Percentiles rank a stretch among this genome's conserved stretches.
Evolutionary conservation across 2,113 vertebrate genomes (phyloP).

Genomic region (Dicerorhinus sumatrensis): DNA sequence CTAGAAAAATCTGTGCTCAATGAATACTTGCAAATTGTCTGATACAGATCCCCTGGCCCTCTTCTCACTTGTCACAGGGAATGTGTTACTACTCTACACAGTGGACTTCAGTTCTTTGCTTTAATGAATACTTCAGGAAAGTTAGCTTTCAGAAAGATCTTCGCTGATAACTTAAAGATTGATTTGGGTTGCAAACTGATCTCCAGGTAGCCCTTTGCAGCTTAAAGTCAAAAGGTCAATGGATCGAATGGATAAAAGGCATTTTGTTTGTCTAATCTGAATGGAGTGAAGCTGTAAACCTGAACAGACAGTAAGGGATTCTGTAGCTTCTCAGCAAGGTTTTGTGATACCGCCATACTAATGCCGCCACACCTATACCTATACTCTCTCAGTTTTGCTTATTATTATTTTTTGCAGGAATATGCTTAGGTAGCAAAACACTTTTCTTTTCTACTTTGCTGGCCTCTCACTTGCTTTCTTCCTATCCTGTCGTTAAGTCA

Average conservation of each 20-base stretch:
- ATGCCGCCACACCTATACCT: not conserved
- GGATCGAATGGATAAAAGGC: not conserved
- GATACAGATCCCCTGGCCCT: not conserved
- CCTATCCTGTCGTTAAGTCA: not conserved
- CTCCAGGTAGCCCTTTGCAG: not conserved
- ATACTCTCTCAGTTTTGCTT: not conserved
- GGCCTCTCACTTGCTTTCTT: constrained; percentile 14
- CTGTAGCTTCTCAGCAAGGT: not conserved
- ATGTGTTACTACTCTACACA: not conserved
- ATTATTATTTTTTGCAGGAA: not conserved
- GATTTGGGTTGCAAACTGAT: not conserved
- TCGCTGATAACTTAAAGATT: not conserved
- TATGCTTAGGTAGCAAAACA: not conserved
- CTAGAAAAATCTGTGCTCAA: not conserved
- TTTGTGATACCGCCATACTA: not conserved
- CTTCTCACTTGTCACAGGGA: not conserved
- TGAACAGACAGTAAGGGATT: not conserved
- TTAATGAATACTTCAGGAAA: constrained; percentile 21
- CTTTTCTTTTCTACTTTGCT: constrained; percentile 19
- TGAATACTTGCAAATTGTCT: not conserved
- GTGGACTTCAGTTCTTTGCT: not conserved
- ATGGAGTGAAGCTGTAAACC: not conserved
- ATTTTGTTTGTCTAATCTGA: constrained; percentile 7
- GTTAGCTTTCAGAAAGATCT: not conserved
- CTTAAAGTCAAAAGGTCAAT: constrained; percentile 22